Conservation (phyloP, 1,140 invertebrate genomes). For the Drosophila auraria region DNA sequence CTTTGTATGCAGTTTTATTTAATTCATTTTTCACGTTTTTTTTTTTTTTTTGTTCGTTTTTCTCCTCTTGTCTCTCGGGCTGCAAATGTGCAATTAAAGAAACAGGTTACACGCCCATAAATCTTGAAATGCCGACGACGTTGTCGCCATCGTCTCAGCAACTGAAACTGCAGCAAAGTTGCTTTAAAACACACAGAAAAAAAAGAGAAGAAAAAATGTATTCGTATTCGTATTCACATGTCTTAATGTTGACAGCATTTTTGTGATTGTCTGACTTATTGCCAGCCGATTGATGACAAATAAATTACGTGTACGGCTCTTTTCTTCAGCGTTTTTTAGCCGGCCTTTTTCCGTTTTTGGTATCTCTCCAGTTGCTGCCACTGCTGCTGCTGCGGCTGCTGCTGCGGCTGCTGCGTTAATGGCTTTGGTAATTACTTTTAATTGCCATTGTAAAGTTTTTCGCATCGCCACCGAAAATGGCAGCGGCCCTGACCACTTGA, state of each 20-base stretch:
- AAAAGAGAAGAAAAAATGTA: constrained; percentile 43
- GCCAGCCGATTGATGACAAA: constrained; percentile 83
- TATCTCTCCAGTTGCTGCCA: constrained; percentile 42
- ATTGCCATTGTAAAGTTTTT: constrained; percentile 82
- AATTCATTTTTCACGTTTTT: constrained; percentile 79
- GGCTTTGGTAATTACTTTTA: constrained; percentile 80
- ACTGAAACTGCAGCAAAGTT: constrained; percentile 27
- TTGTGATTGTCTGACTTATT: constrained; percentile 85
- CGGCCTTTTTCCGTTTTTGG: constrained; percentile 74
- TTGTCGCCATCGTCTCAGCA: constrained; percentile 48
- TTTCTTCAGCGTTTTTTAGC: constrained; percentile 62
- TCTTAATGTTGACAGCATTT: constrained; percentile 85
- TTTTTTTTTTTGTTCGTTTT: constrained; percentile 42
- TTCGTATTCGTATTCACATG: constrained; percentile 82
- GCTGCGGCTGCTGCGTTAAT: constrained; percentile 67
- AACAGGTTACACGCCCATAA: constrained; percentile 85
- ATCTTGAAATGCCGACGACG: constrained; percentile 77
- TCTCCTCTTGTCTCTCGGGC: constrained; percentile 63
- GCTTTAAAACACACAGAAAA: constrained; percentile 3
- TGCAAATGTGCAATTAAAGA: constrained; percentile 85
- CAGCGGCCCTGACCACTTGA: constrained; percentile 70
- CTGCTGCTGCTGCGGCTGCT: constrained; percentile 12
- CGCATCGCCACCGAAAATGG: constrained; percentile 77
- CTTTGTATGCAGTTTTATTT: constrained; percentile 80
- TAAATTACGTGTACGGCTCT: constrained; percentile 77